Base-by-base conservation (phyloP, 2,888 invertebrate species). In the Chrysina gloriosa region DNA sequence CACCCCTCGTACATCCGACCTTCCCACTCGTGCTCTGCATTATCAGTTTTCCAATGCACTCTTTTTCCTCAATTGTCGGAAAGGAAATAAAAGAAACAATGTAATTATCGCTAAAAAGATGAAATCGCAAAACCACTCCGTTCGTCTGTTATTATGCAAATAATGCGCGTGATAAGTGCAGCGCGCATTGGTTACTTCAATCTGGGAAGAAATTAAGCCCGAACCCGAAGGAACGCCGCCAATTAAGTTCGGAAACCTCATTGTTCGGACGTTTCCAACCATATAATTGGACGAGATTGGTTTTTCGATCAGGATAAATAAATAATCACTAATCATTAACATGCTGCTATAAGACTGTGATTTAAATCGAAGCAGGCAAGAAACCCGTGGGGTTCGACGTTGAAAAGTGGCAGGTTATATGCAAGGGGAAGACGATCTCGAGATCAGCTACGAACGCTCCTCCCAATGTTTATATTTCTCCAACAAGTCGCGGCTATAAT, bases 401-500 rank as follows among this genome's bases (percentile, higher is more conserved):
- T 6, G 39, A 11, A 47, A 52, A n/a, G 52, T 9, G 19, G 64
- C 9, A 39, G 65, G 65, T 14, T 50, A 48, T 7, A 34, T n/a
- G 19, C 39, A 56, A 21, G 14, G 36, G 56, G 56, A 65, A 54
- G 65, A 42, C 56, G 65, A 65, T 56, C 65, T 56, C 65, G 52
- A 65, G 56, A 65, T 54, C 65, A 56, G 65, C 65, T 65, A 29
- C 16, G 25, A 34, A 23, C 56, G 65, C 65, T 31, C 65, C 65
- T 65, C 65, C 65, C 65, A 29, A 65, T 65, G 65, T 65, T 65
- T 65, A 65, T 65, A 65, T 65, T 65, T 65, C 65, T 56, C 65
- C 56, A 45, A 56, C 56, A 65, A 65, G 56, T 54, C 36, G 39
- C 54, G 36, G n/a, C 56, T 52, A 31, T 25, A 29, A 45, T 65